Base-by-base conservation (phyloP, 2,888 invertebrate species). In the Mayetiola destructor region DNA sequence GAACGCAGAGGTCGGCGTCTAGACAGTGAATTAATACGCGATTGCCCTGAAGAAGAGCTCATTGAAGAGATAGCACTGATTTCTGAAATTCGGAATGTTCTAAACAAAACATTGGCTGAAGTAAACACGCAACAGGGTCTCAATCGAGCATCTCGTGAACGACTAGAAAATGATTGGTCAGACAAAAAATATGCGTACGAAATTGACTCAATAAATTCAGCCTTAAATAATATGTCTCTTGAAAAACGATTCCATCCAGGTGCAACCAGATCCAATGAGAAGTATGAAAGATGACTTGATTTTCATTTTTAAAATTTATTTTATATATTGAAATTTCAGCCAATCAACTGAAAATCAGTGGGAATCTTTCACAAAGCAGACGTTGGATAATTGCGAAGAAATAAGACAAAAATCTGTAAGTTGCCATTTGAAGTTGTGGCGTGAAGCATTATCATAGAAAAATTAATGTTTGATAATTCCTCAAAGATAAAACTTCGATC, bases 81-180 rank as follows among this genome's bases (percentile, higher is more conserved):
- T 2, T 77, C 77, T 0, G 85, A 86, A 68, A 80, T 87, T 9
- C 75, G 80, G 61, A 76, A 77, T 23, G 73, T 78, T 2, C 73
- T 86, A 14, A 76, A 76, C 35, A 76, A 77, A 61, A 82, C 81
- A 1, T 69, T 85, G 5, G 73, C 77, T 36, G 79, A 82, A 64
- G 80, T 88, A 29, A 81, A 85, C 61, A 75, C 77, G 36, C 87
- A 88, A 69, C 73, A 86, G 66, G 66, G 78, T 29, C 80, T 85
- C 63, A 83, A 89, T 65, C 85, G 86, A 65, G 81, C 86, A 16
- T 84, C 85, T 0, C 91, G 93, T 67, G 80, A 84, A 62, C 79
- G 83, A 42, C 75, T 93, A 59, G 93, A 94, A 72, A 84, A 81
- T 65, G 92, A 93, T 68, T 93, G 91, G 90, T 90, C 90, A 64